phyloP scores from a whole-genome alignment of 2,888 invertebrate species.

The Rotaria socialis region DNA sequence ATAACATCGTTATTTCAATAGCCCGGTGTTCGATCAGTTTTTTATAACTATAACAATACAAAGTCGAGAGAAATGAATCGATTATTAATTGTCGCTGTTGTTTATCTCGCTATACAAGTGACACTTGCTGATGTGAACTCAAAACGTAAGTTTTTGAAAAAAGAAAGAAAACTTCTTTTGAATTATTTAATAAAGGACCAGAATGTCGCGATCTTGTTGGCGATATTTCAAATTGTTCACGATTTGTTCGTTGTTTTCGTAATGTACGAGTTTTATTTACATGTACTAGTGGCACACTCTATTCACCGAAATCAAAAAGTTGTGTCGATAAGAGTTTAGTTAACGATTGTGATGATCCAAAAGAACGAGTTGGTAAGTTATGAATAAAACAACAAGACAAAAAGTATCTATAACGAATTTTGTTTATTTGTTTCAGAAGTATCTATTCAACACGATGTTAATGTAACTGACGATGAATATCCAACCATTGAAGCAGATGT shows the following conservation, averaged over 20 bases:
- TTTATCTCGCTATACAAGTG: neutral
- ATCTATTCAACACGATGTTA: neutral
- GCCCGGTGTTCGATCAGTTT: neutral
- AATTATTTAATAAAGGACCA: neutral
- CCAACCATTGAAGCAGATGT: conserved; percentile 30
- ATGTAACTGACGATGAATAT: neutral
- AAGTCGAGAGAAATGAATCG: neutral
- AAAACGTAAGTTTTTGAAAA: neutral
- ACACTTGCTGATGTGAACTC: neutral
- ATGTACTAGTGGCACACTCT: neutral
- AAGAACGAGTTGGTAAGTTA: neutral
- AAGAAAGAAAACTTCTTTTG: neutral
- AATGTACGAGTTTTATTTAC: conserved; percentile 33
- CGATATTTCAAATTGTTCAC: conserved; percentile 21
- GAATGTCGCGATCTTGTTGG: neutral
- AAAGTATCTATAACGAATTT: too few species aligned
- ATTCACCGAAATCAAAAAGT: neutral
- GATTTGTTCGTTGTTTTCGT: conserved; percentile 23
- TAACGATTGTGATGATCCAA: neutral
- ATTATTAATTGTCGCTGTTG: neutral
- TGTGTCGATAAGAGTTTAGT: neutral
- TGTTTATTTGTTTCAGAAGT: neutral
- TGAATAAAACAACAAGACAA: neutral
- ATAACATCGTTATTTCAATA: neutral
- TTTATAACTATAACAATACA: neutral